These are phyloP conservation scores for Heliconius charithonia DNA, from an alignment of 2,888 invertebrate genomes.

Conservation along the genomic window DNA sequence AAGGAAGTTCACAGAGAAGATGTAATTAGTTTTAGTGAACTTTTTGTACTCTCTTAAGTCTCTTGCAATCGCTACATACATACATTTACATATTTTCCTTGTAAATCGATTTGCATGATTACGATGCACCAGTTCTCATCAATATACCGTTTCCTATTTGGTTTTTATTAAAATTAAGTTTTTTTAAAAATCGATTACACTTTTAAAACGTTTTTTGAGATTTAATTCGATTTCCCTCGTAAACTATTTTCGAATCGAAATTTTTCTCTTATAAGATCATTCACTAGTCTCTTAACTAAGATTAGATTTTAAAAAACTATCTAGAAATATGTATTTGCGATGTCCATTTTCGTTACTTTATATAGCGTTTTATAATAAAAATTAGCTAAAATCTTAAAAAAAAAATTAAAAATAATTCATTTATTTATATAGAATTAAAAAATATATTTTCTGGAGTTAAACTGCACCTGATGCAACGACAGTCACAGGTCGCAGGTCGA, in stretches of 20 bases:
- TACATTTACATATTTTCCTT: slow-evolving; percentile 29
- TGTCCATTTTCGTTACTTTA: too few relatives aligned
- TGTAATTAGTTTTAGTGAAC: slow-evolving; percentile 22
- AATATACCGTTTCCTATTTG: neutral
- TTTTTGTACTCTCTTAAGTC: slow-evolving; percentile 31
- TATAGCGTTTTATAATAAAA: too few relatives aligned
- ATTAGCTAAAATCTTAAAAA: too few relatives aligned
- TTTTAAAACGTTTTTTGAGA: neutral
- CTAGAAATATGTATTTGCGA: too few relatives aligned
- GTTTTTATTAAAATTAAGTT: neutral
- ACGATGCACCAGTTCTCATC: slow-evolving; percentile 7
- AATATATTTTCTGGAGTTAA: neutral
- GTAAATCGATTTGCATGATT: slow-evolving; percentile 12
- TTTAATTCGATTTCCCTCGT: neutral
- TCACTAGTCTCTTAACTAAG: too few relatives aligned
- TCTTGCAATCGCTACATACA: slow-evolving; percentile 22
- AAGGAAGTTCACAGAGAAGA: slow-evolving; percentile 24
- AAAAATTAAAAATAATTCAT: too few relatives aligned
- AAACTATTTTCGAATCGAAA: too few relatives aligned
- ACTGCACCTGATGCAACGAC: slow-evolving; percentile 40
- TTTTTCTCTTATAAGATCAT: too few relatives aligned
- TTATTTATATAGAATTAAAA: too few relatives aligned
- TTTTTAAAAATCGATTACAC: neutral
- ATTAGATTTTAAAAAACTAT: too few relatives aligned
- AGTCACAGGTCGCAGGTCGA: slow-evolving; percentile 46